Conservation (phyloP, 2,888 invertebrate genomes). For the Acleris laterana region DNA sequence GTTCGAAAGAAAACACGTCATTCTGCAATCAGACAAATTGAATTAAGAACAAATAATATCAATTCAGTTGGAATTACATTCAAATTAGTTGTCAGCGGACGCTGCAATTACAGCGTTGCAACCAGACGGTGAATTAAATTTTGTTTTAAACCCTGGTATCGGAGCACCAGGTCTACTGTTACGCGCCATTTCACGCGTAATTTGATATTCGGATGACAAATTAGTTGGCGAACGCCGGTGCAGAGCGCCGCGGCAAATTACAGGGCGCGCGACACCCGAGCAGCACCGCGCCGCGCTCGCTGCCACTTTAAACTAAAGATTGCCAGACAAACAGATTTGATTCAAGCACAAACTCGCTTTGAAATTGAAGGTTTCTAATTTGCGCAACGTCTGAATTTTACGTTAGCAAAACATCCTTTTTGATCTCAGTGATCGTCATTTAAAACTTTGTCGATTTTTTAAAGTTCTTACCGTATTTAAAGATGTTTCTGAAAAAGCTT, state of each 20-base stretch:
- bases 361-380: slow-evolving; percentile 5
- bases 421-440: neutral
- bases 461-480: no score
- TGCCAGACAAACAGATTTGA: slow-evolving; percentile 28
- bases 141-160: slow-evolving; percentile 73
- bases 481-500: no score
- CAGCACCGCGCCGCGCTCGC: slow-evolving; percentile 28
- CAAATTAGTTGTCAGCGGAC: slow-evolving; percentile 67
- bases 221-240: slow-evolving; percentile 70
- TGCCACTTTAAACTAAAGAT: slow-evolving; percentile 33
- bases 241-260: slow-evolving; percentile 69
- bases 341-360: slow-evolving; percentile 13
- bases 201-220: slow-evolving; percentile 83
- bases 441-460: neutral
- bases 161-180: slow-evolving; percentile 69
- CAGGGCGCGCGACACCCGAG: slow-evolving; percentile 57
- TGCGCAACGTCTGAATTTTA: neutral
- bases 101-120: slow-evolving; percentile 66
- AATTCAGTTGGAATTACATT: slow-evolving; percentile 65
- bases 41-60: slow-evolving; percentile 52
- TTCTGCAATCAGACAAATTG: slow-evolving; percentile 23
- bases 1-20: neutral
- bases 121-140: slow-evolving; percentile 70
- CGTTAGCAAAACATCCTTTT: neutral
- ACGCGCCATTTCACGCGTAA: slow-evolving; percentile 80